Conservation (phyloP, 53 echinoderm and acorn worm genomes). For the Crossaster papposus region DNA sequence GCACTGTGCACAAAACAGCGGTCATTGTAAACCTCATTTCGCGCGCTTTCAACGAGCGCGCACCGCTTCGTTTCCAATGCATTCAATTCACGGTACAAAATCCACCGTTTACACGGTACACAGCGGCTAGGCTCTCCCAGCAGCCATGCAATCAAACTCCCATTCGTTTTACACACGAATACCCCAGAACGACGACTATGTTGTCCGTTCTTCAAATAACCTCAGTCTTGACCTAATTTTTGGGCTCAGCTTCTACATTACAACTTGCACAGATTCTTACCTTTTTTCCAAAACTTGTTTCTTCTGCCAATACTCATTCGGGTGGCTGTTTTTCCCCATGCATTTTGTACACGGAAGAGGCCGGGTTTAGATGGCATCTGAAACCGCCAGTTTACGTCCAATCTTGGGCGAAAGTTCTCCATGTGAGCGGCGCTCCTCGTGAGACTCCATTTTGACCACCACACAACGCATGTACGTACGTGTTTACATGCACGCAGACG, state of each 20-base stretch:
- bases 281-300: too few species aligned
- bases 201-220: too few species aligned
- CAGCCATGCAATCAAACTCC: background rate
- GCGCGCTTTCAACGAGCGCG: background rate
- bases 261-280: too few species aligned
- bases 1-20: background rate
- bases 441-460: background rate
- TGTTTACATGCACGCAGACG: too few species aligned
- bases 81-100: too few species aligned
- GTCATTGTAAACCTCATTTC: background rate
- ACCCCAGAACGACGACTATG: background rate
- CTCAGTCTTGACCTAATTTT: too few species aligned
- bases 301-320: too few species aligned
- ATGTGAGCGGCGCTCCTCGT: background rate
- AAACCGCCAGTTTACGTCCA: background rate
- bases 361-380: background rate
- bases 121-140: background rate
- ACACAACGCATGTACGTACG: too few species aligned
- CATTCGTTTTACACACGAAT: background rate
- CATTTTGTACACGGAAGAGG: too few species aligned
- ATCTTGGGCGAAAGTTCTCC: background rate
- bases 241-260: too few species aligned
- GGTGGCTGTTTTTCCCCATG: too few species aligned
- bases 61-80: background rate
- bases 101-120: background rate